Conservation (phyloP, 2,797 vertebrate genomes). For the Ptychobarbus kaznakovi region DNA sequence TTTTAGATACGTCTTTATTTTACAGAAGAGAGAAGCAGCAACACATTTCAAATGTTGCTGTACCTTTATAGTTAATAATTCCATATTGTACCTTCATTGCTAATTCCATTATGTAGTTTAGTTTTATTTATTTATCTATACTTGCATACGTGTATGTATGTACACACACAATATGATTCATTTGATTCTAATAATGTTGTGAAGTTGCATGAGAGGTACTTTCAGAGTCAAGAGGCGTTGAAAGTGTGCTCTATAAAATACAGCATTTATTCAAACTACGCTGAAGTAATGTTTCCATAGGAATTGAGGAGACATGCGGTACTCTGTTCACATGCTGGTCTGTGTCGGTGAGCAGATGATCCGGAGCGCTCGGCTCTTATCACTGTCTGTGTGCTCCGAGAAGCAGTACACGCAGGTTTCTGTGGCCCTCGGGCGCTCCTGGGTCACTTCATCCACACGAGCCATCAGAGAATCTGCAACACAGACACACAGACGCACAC, state of each 20-base stretch:
- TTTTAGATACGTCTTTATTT: not conserved
- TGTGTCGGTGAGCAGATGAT: slow-evolving; percentile 63
- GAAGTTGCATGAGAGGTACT: not conserved
- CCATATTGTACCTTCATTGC: too few species aligned
- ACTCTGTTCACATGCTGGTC: slow-evolving; percentile 42
- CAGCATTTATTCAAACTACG: slow-evolving; percentile 19
- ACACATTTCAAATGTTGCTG: not conserved
- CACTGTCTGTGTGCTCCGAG: slow-evolving; percentile 63
- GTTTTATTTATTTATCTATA: too few species aligned
- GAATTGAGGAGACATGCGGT: not conserved
- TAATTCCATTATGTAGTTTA: too few species aligned
- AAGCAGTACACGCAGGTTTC: slow-evolving; percentile 78
- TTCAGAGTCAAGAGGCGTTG: not conserved
- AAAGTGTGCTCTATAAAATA: not conserved
- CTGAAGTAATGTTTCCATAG: not conserved
- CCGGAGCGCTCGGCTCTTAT: slow-evolving; percentile 47
- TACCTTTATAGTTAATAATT: not conserved
- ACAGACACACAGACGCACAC: not conserved
- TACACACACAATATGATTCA: too few species aligned
- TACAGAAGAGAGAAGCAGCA: not conserved
- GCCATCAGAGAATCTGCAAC: slow-evolving; percentile 57
- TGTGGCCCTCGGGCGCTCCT: slow-evolving; percentile 66
- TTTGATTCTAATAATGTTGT: too few species aligned
- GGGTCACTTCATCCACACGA: not conserved
- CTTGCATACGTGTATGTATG: too few species aligned